Conservation (phyloP, 2,797 vertebrate genomes). For the Acipenser ruthenus region DNA sequence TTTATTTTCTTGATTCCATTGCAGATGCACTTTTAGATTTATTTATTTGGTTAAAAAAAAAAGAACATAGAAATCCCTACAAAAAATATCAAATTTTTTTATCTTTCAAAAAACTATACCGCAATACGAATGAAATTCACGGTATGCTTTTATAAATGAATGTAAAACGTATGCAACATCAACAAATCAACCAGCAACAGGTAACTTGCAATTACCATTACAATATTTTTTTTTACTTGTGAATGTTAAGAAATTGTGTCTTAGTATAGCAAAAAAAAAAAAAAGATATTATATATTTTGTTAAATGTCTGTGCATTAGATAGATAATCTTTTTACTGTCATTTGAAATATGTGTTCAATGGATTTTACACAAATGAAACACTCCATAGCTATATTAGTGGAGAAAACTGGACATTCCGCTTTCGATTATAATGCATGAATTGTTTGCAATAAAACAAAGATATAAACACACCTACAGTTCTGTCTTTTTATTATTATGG, state of each 20-base stretch:
- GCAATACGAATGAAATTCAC: neutral
- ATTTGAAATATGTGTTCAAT: neutral
- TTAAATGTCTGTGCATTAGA: too few relatives aligned
- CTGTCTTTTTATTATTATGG: too few relatives aligned
- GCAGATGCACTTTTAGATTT: conserved; percentile 58
- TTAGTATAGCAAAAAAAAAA: too few relatives aligned
- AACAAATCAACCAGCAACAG: conserved; percentile 2
- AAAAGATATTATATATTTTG: too few relatives aligned
- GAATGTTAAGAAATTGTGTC: conserved; percentile 2
- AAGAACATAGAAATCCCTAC: too few relatives aligned
- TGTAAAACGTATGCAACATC: neutral
- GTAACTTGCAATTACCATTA: conserved; percentile 7
- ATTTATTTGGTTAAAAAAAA: too few relatives aligned
- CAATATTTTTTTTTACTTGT: conserved; percentile 31
- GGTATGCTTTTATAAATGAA: neutral
- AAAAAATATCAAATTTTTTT: too few relatives aligned
- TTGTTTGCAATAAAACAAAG: conserved; percentile 41
- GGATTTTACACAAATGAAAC: neutral
- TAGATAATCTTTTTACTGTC: too few relatives aligned
- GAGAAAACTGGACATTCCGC: too few relatives aligned
- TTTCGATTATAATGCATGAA: conserved; percentile 26
- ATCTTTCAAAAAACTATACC: too few relatives aligned
- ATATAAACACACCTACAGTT: too few relatives aligned
- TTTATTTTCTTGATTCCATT: neutral
- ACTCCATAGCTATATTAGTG: too few relatives aligned